A percentile compares a stretch with the other conserved stretches of the same genome.
Evolutionary conservation across 1,140 invertebrate species (phyloP).

Genomic region (Anoplophora glabripennis): DNA sequence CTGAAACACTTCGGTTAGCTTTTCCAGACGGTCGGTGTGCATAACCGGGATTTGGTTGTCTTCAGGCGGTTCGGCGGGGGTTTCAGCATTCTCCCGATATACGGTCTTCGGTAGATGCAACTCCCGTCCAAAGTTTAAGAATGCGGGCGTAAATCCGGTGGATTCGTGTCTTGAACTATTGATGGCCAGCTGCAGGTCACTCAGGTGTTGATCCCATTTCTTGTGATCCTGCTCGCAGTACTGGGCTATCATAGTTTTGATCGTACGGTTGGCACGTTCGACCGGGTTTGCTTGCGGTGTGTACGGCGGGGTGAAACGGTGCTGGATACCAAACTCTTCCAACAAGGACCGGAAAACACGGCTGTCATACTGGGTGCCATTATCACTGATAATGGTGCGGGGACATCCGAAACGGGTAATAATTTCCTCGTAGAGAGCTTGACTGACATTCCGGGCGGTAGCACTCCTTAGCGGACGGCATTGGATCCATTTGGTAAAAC

Average conservation of each 20-base stretch:
- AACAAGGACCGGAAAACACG: conserved; percentile 1
- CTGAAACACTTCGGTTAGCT: background rate
- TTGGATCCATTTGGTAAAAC: conserved; percentile 27
- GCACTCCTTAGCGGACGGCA: conserved; percentile 31
- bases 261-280: conserved; percentile 47
- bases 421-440: conserved; percentile 36
- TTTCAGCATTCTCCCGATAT: background rate
- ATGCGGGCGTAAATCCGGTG: conserved; percentile 9
- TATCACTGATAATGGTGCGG: conserved; percentile 45
- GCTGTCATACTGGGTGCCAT: conserved; percentile 46
- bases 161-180: conserved; percentile 7
- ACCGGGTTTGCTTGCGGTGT: conserved; percentile 47
- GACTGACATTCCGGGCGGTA: conserved; percentile 29
- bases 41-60: background rate
- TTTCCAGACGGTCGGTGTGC: conserved; percentile 2
- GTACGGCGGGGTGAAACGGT: conserved; percentile 43
- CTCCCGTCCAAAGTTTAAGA: conserved; percentile 16
- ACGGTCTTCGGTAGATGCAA: background rate
- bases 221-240: conserved; percentile 31
- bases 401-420: conserved; percentile 39
- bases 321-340: conserved; percentile 13
- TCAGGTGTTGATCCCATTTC: background rate
- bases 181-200: background rate
- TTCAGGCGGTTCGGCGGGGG: background rate
- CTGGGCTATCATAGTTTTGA: conserved; percentile 43